Base-by-base conservation (phyloP, 2,888 invertebrate species). In the Melanotus villosus region DNA sequence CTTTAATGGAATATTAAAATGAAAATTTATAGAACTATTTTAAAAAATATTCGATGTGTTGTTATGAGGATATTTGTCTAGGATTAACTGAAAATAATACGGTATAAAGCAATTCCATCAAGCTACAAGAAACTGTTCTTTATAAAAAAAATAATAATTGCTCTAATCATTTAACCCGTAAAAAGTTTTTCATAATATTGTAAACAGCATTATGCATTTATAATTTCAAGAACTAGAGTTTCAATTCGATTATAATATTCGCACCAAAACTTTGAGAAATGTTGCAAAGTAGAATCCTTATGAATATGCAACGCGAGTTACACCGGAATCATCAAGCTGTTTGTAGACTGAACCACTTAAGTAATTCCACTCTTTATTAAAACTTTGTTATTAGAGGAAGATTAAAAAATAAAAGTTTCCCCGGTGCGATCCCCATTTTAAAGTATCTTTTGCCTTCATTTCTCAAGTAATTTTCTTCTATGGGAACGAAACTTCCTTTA, bases 331-430 rank as follows among this genome's bases (percentile, higher is more conserved):
- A 64, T 56, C 64, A 54, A 64, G 54, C 50, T 54, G 54, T 64
- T 64, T 64, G 52, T 64, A 52, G 32, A 64, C 30, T 30, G 64
- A 64, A 64, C 41, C 41, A 64, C 36, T 64, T 64, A 64, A 26
- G 7, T 41, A 59, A 64, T 64, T 54, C 64, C 41, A 43, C 43
- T 64, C 36, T 52, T 62, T 52, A 64, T 64, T 54, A 52, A 30
- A 64, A 54, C 54, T 54, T 54, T 38, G 32, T 56, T 54, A 64
- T 64, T 64, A 56, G 54, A 52, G 43, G 47, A 62, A 38, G 54
- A 52, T 64, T 52, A 50, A 56, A 52, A 54, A 32, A 38, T 16
- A 26, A 9, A 47, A 47, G 47, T n/a, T 47, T 7, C 26, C 26
- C 7, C 26, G n/a, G n/a, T n/a, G n/a, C n/a, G n/a, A n/a, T n/a